Base-by-base conservation (phyloP, 2,888 invertebrate genomes). In the Sphecodes monilicornis region DNA sequence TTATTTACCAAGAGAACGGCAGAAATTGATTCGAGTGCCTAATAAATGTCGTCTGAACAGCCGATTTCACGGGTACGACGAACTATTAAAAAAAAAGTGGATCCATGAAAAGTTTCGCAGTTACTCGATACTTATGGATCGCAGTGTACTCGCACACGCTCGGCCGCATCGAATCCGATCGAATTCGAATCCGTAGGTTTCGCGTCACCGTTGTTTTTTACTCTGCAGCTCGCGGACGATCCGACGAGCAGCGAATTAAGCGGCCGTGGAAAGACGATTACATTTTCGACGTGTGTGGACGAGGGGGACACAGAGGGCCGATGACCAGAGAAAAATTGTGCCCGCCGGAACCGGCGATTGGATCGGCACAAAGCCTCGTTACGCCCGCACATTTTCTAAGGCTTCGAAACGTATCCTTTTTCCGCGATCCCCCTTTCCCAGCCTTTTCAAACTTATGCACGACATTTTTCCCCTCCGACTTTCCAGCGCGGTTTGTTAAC, bases 351-450 rank as follows among this genome's bases (percentile, higher is more conserved):
- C 76, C 46, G 73, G 57, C 80, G 76, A 85, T 72, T 87, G 72
- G 73, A 76, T 84, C 80, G 83, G 43, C 79, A 87, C 81, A 86
- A 83, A 78, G 80, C 78, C 76, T 87, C 87, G 87, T 87, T 87
- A 87, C 71, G 60, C 46, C 11, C 64, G 39, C 46, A 66, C 77
- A 79, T 80, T 86, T 85, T 76, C 81, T 86, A 86, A 81, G 86
- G 81, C 64, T 78, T 85, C 72, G 66, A 26, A 57, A 39, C 64
- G 73, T 79, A 66, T 77, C 66, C 76, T 29, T 64, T 54, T 73
- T 60, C 26, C 57, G 1, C 60, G 16, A 60, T 29, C 60, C 2
- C 26, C 43, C 57, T 64, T 41, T 29, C 29, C 54, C n/a, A 29
- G 60, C 39, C 70, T 84, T 41, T 29, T 60, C 16, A 66, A 78